Evolutionary conservation across 2,113 vertebrate genomes (phyloP), one percentile per base, ranked within the genome.

Genomic region (Rhinolophus sinicus): DNA sequence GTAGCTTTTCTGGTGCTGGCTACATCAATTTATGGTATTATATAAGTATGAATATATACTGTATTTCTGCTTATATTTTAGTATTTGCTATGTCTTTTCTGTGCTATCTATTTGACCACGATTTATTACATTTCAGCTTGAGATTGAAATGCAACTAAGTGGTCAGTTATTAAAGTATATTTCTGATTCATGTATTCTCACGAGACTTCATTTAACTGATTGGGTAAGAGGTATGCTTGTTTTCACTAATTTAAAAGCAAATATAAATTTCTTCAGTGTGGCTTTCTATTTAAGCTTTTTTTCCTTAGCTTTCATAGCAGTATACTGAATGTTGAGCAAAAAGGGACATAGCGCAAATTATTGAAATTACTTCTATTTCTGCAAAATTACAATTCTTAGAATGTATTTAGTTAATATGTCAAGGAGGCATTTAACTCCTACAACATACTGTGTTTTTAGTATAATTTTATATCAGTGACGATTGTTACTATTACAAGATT

Each of bases 171-270:
- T 77, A 83, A 96, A 92, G 47, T 73, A 10, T 83, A 60, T 78
- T 90, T 97, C 40, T 86, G 38, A 97, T 81, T 93, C 6, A 14
- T 60, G 13, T 89, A 21, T 92, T 96, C 67, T 78, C 54, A 40
- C 92, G 40, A 92, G 78, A 28, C 52, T 73, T 83, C 76, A 22
- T 78, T 88, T 84, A 84, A 94, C 78, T 67, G 26, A 58, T 54
- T 78, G 10, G 78, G 7, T 96, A 24, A 38, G 18, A 54, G 26
- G 8, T 82, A 60, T 93, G 56, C 67, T 91, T 65, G 30, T 50
- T 92, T 93, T 89, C 13, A 69, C 58, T 95, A 70, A 88, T 54
- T 76, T 88, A 85, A 93, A 90, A 88, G n/a, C 62, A 84, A 58
- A 56, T 26, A 1, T 83, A 89, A 83, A 89, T 92, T 92, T 96